Evolutionary conservation across 2,797 vertebrate species (phyloP).

Genomic region (Gila robusta): DNA sequence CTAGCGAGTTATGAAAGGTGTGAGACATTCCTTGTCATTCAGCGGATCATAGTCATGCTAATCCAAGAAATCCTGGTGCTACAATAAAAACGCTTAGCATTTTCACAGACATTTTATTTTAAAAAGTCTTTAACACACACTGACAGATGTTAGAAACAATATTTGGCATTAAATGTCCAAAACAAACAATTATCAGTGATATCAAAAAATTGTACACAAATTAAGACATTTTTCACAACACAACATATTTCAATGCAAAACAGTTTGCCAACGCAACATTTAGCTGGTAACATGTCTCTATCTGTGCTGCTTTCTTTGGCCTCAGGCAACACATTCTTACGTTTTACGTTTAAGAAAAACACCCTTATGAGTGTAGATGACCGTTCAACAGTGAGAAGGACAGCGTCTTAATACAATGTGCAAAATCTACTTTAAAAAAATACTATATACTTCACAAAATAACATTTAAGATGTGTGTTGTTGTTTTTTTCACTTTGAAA

Average conservation of each 20-base stretch:
- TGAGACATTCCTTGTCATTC: neutral
- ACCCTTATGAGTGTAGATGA: conserved; percentile 11
- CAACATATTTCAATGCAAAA: neutral
- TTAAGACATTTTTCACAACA: conserved; percentile 31
- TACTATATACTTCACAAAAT: conserved; percentile 32
- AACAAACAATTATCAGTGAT: neutral
- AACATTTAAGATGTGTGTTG: neutral
- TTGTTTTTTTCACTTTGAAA: neutral
- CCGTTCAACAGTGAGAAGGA: conserved; percentile 28
- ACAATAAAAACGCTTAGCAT: neutral
- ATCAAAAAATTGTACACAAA: neutral
- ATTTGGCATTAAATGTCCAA: conserved; percentile 22
- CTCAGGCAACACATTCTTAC: conserved; percentile 28
- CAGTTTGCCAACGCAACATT: neutral
- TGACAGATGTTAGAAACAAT: conserved; percentile 20
- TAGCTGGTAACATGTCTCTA: conserved; percentile 26
- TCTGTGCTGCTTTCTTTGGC: conserved; percentile 38
- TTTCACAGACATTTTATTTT: neutral
- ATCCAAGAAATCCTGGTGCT: neutral
- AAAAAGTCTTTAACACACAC: conserved; percentile 1
- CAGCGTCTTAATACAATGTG: conserved; percentile 62
- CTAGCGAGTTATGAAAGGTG: conserved; percentile 2
- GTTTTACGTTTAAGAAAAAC: conserved; percentile 18
- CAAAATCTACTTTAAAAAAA: conserved; percentile 47
- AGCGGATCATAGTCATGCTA: neutral